Evolutionary conservation across 2,888 invertebrate species (phyloP).

Genomic region (Colostygia pectinataria): DNA sequence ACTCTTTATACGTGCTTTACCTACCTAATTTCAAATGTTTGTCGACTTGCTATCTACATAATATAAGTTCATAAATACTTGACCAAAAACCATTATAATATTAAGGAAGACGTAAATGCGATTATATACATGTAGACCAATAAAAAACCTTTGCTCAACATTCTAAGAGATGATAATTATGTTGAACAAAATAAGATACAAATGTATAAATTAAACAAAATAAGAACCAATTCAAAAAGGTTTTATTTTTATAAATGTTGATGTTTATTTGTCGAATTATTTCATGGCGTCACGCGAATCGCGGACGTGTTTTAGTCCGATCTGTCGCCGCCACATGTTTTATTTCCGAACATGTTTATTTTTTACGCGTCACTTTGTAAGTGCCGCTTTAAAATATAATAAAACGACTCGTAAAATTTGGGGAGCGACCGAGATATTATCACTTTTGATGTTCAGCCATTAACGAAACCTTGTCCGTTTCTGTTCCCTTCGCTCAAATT

Average conservation of each 20-base stretch:
- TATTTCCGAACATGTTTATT: slow-evolving; percentile 40
- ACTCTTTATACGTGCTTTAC: slow-evolving; percentile 1
- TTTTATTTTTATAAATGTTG: slow-evolving; percentile 1
- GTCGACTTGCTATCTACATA: no score
- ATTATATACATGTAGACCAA: no score
- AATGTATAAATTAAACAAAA: no score
- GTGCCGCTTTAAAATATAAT: slow-evolving; percentile 36
- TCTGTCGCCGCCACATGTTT: slow-evolving; percentile 39
- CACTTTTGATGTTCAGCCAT: slow-evolving; percentile 19
- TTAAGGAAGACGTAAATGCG: no score
- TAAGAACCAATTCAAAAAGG: background rate
- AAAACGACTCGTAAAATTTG: slow-evolving; percentile 24
- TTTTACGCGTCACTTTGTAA: slow-evolving; percentile 41
- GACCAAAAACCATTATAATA: no score
- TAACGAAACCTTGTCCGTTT: slow-evolving; percentile 15
- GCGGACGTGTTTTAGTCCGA: slow-evolving; percentile 36
- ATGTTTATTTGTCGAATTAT: slow-evolving; percentile 34
- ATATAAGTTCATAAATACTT: background rate
- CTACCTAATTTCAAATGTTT: no score
- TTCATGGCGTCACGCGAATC: slow-evolving; percentile 33
- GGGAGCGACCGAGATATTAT: slow-evolving; percentile 24
- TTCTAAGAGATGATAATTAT: no score
- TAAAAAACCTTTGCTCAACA: no score
- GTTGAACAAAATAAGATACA: no score
- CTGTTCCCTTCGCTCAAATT: slow-evolving; percentile 35